Percentiles rank a stretch among this genome's conserved stretches.
phyloP scores from a whole-genome alignment of 2,113 vertebrate genomes.

The Onychostoma macrolepis region DNA sequence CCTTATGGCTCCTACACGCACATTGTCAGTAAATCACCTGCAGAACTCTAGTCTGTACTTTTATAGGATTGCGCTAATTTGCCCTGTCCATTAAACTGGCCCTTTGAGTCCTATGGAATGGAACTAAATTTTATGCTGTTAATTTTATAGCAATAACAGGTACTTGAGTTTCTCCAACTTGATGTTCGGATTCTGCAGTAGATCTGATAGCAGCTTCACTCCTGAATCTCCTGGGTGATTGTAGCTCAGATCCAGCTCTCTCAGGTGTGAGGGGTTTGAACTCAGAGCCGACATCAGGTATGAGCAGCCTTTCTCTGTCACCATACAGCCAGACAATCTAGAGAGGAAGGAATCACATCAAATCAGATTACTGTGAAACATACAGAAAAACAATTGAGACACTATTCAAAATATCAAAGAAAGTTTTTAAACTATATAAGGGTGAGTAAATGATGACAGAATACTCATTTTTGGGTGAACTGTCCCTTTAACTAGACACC shows the following conservation, averaged over 20 bases:
- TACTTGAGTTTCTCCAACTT: background rate
- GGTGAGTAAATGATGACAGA: background rate
- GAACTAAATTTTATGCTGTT: background rate
- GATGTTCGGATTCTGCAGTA: background rate
- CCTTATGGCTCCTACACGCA: too few species aligned
- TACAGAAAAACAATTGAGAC: background rate
- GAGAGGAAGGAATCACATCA: background rate
- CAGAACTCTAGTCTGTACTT: too few species aligned
- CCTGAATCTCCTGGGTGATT: background rate
- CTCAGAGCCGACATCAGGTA: background rate
- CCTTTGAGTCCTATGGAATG: background rate
- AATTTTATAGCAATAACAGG: background rate
- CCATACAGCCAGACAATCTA: conserved; percentile 10
- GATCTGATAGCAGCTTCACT: background rate
- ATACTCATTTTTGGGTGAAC: background rate
- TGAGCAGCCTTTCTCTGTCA: background rate
- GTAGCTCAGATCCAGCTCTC: conserved; percentile 2
- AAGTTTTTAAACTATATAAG: too few species aligned
- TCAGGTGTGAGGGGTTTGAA: background rate
- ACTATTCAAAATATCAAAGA: background rate
- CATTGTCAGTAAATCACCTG: too few species aligned
- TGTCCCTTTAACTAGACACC: background rate
- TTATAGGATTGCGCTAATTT: too few species aligned
- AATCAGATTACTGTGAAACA: background rate
- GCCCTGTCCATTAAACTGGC: too few species aligned